Percentiles rank a stretch among this genome's conserved stretches.
phyloP scores from a whole-genome alignment of 1,140 invertebrate species.

The Asbolus verrucosus region DNA sequence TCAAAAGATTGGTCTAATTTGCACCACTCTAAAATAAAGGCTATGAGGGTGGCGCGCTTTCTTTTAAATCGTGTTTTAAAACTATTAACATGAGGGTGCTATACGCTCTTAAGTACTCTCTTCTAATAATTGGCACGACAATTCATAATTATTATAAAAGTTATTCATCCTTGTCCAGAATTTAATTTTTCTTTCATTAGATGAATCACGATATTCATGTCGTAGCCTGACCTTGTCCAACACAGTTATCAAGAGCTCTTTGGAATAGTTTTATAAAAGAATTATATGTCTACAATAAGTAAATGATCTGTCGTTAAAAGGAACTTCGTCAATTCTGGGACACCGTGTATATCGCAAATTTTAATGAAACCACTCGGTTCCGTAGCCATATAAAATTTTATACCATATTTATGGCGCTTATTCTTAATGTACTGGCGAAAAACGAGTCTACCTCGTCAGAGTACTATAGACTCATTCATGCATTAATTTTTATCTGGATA shows the following conservation, averaged over 20 bases:
- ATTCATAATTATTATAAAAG: slow-evolving; percentile 43
- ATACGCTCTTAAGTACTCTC: slow-evolving; percentile 26
- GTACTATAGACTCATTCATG: background rate
- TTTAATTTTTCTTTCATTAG: slow-evolving; percentile 9
- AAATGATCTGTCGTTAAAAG: no score
- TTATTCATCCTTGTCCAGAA: slow-evolving; percentile 45
- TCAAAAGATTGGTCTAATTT: no score
- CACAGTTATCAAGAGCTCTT: no score
- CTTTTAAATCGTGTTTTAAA: no score
- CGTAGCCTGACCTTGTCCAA: no score
- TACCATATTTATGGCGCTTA: slow-evolving; percentile 41
- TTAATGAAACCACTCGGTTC: slow-evolving; percentile 11
- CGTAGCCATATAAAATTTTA: slow-evolving; percentile 35
- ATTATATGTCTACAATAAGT: no score
- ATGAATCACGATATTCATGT: slow-evolving; percentile 36
- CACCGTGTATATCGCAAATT: slow-evolving; percentile 39
- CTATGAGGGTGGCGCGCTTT: no score
- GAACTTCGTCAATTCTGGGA: no score
- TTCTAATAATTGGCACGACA: slow-evolving; percentile 43
- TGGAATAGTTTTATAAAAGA: no score
- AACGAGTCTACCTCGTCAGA: background rate
- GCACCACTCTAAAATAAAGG: no score
- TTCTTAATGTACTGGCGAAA: background rate
- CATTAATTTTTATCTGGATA: background rate
- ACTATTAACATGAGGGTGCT: no score